These are phyloP conservation scores for Apodemus sylvaticus DNA, from an alignment of 2,113 vertebrate genomes.

Conservation along the genomic window DNA sequence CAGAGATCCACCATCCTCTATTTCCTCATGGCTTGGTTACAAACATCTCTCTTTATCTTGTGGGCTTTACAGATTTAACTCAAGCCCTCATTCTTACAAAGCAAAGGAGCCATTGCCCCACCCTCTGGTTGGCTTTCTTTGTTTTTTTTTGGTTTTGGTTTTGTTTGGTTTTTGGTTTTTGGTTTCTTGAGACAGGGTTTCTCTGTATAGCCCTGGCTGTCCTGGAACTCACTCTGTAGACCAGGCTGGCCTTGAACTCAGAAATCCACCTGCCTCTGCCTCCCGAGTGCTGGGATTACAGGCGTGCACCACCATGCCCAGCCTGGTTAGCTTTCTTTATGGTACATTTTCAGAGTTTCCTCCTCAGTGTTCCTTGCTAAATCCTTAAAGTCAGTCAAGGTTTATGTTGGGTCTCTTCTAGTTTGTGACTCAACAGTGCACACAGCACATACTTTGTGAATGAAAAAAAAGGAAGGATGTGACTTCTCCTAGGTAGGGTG, in stretches of 20 bases:
- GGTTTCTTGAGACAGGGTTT: too few relatives aligned
- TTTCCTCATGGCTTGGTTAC: background rate
- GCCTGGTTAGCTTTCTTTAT: background rate
- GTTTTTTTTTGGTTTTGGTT: too few relatives aligned
- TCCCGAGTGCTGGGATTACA: too few relatives aligned
- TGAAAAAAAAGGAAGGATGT: background rate
- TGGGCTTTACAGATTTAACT: background rate
- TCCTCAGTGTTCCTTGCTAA: background rate
- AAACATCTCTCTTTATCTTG: accelerated
- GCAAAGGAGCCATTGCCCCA: background rate
- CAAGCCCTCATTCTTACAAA: background rate
- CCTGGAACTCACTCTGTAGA: too few relatives aligned
- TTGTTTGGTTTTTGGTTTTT: too few relatives aligned
- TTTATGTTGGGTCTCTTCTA: background rate
- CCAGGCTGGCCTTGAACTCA: too few relatives aligned
- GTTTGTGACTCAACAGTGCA: background rate
- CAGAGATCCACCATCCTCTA: background rate
- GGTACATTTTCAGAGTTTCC: background rate
- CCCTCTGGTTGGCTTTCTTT: background rate
- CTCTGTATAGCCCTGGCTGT: too few relatives aligned
- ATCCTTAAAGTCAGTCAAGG: background rate
- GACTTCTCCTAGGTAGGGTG: background rate
- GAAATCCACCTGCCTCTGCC: too few relatives aligned
- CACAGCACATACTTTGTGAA: background rate
- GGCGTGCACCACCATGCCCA: too few relatives aligned